These are phyloP conservation scores for Montifringilla adamsi DNA, from an alignment of 2,113 vertebrate species.

Conservation along the genomic window DNA sequence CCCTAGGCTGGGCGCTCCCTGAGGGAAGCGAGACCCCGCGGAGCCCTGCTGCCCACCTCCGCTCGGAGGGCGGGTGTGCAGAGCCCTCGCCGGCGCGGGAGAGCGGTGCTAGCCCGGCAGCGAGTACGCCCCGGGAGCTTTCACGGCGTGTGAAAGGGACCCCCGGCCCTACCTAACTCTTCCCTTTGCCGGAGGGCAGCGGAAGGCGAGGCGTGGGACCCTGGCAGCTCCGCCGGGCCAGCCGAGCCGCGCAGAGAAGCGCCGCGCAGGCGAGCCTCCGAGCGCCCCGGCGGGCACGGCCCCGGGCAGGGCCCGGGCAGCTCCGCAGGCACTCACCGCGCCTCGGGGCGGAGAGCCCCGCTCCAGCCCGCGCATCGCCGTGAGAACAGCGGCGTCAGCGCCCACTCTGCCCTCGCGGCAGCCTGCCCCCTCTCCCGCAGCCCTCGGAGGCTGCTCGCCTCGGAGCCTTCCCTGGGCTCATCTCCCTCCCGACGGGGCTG, in stretches of 20 bases:
- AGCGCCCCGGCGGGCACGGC: not conserved
- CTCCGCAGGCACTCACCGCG: not conserved
- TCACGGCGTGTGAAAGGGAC: not conserved
- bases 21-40: not conserved
- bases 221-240: not conserved
- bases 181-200: not conserved
- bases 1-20: not conserved
- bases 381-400: not conserved
- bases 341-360: not conserved
- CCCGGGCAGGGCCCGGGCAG: not conserved
- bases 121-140: not conserved
- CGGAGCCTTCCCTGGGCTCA: not conserved
- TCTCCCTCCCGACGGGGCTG: not conserved
- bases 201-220: not conserved
- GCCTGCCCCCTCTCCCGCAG: not conserved
- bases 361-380: not conserved
- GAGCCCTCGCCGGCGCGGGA: not conserved
- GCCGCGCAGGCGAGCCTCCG: not conserved
- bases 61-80: not conserved
- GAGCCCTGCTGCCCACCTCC: not conserved
- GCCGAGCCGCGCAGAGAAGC: not conserved
- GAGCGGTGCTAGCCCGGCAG: not conserved
- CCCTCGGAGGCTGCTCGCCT: not conserved
- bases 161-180: not conserved
- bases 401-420: not conserved